These are phyloP conservation scores for Siphamia tubifer DNA, from an alignment of 2,113 vertebrate genomes.

Conservation along the genomic window DNA sequence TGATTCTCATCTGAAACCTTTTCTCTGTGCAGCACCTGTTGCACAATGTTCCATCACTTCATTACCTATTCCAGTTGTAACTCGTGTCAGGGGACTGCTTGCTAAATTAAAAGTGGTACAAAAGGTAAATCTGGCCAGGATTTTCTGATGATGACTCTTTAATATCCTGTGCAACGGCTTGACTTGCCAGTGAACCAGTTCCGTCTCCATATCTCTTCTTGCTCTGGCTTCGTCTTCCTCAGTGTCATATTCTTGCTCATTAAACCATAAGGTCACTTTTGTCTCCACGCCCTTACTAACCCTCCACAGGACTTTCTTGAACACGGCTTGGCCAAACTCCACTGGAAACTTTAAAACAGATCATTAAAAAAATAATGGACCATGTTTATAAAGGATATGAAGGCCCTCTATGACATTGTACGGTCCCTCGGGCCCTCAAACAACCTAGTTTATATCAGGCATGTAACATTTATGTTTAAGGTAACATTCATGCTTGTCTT, in stretches of 20 bases:
- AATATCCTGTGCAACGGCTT: slow-evolving; percentile 9
- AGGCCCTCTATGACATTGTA: slow-evolving; percentile 52
- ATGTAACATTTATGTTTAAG: slow-evolving; percentile 57
- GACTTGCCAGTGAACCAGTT: slow-evolving; percentile 18
- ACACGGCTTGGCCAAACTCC: slow-evolving; percentile 56
- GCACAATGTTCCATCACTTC: slow-evolving; percentile 31
- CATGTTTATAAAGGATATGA: slow-evolving; percentile 56
- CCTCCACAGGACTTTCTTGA: slow-evolving; percentile 48
- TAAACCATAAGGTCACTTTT: slow-evolving; percentile 63
- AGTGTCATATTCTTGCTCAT: slow-evolving; percentile 47
- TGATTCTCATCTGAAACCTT: slow-evolving; percentile 32
- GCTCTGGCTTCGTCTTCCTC: slow-evolving; percentile 44
- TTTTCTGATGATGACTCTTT: slow-evolving; percentile 21
- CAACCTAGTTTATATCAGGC: slow-evolving; percentile 51
- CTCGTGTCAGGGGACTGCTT: background rate
- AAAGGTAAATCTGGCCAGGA: background rate
- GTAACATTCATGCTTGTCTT: slow-evolving; percentile 72
- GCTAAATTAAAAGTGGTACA: background rate
- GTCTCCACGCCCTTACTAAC: slow-evolving; percentile 54
- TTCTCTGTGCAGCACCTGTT: slow-evolving; percentile 46
- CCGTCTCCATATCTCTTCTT: slow-evolving; percentile 22
- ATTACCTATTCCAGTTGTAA: background rate
- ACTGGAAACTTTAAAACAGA: slow-evolving; percentile 57
- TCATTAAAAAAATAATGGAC: slow-evolving; percentile 68
- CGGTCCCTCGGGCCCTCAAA: slow-evolving; percentile 36